These are phyloP conservation scores for Cremastinae sp. DNA, from an alignment of 2,888 invertebrate genomes.

Conservation along the genomic window DNA sequence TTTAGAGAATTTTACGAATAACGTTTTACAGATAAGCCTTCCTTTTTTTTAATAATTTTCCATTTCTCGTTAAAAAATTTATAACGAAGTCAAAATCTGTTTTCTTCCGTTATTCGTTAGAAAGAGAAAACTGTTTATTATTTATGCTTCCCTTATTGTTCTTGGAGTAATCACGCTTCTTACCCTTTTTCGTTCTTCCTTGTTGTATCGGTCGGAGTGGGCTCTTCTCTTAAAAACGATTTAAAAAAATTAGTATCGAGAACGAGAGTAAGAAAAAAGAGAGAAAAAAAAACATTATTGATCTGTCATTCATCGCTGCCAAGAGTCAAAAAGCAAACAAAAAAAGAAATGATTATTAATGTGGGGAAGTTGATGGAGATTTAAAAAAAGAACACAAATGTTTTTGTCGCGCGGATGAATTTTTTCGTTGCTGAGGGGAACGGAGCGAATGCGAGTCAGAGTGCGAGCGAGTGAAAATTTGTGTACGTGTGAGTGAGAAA, in stretches of 20 bases:
- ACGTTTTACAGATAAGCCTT: no score
- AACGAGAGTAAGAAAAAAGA: no score
- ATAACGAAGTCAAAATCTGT: no score
- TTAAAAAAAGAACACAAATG: conserved; percentile 14
- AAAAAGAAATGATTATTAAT: neutral
- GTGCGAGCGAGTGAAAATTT: conserved; percentile 48
- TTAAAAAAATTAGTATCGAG: no score
- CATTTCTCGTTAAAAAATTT: no score
- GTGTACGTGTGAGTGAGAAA: conserved; percentile 39
- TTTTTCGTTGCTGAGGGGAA: conserved; percentile 51
- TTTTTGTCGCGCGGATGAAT: conserved; percentile 41
- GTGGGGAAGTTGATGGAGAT: no score
- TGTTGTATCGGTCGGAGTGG: conserved; percentile 72
- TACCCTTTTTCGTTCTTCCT: conserved; percentile 62
- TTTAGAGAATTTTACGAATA: no score
- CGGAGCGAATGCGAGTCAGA: conserved; percentile 42
- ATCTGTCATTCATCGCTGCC: conserved; percentile 76
- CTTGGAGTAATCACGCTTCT: conserved; percentile 58
- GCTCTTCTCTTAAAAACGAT: conserved; percentile 70
- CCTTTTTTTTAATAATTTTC: no score
- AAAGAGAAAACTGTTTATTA: no score
- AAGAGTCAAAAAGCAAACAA: conserved; percentile 66
- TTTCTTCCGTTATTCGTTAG: no score
- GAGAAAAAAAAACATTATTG: conserved; percentile 57
- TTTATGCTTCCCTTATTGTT: no score